Conservation (phyloP, 2,113 vertebrate genomes). For the Heterochromis multidens region DNA sequence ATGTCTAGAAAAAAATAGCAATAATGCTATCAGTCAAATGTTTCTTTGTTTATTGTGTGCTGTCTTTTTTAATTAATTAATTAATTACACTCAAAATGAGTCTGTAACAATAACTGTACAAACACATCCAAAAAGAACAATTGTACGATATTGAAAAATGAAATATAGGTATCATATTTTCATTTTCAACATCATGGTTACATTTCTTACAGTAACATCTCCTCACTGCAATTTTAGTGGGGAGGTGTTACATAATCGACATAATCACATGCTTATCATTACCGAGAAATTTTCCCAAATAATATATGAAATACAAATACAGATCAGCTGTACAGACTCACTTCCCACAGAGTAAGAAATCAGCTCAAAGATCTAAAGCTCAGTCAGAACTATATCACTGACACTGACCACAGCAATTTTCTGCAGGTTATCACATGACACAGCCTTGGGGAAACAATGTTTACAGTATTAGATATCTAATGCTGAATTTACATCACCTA, state of each 20-base stretch:
- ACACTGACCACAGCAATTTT: neutral
- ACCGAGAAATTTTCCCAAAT: neutral
- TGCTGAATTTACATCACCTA: neutral
- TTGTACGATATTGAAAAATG: neutral
- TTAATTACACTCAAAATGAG: neutral
- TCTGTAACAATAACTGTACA: neutral
- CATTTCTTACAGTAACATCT: neutral
- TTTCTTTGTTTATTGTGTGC: neutral
- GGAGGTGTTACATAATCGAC: neutral
- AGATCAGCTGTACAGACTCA: neutral
- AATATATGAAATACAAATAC: neutral
- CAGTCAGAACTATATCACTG: neutral
- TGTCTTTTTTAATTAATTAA: neutral
- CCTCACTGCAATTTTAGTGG: neutral
- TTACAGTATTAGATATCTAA: neutral
- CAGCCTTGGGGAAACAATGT: neutral
- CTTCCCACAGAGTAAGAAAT: neutral
- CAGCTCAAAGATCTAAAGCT: neutral
- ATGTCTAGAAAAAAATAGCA: neutral
- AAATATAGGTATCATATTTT: neutral
- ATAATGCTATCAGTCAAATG: neutral
- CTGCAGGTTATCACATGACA: neutral
- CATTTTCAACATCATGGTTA: too few species aligned
- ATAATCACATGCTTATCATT: neutral
- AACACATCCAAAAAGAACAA: neutral